Conservation (phyloP, 2,888 invertebrate genomes). For the Synanthedon myopaeformis region DNA sequence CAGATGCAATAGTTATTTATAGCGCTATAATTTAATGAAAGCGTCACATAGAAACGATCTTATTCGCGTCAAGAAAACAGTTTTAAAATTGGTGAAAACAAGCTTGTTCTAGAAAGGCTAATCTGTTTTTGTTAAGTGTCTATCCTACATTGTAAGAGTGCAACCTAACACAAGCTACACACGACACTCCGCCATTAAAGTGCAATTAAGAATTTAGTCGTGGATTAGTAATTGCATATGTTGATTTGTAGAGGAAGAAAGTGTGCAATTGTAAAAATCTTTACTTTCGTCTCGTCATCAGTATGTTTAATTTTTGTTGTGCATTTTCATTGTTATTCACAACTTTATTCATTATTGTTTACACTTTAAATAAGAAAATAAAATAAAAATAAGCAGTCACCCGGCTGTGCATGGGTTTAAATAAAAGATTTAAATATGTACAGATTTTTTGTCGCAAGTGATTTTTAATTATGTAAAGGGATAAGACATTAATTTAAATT, state of each 20-base stretch:
- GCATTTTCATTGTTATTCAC: too few species aligned
- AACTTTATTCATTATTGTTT: too few species aligned
- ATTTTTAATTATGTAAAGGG: too few species aligned
- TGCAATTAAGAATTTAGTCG: slow-evolving; percentile 9
- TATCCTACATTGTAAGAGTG: background rate
- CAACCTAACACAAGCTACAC: slow-evolving; percentile 26
- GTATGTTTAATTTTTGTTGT: too few species aligned
- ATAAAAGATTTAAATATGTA: too few species aligned
- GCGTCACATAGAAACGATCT: background rate
- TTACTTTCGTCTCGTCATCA: too few species aligned
- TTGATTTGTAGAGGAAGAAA: background rate
- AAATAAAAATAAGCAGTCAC: too few species aligned
- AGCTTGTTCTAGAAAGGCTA: slow-evolving; percentile 35
- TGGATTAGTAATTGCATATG: slow-evolving; percentile 6
- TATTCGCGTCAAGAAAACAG: slow-evolving; percentile 1
- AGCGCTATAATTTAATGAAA: background rate
- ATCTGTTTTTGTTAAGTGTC: slow-evolving; percentile 20
- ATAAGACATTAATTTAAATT: too few species aligned
- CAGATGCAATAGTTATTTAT: background rate
- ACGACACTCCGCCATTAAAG: slow-evolving; percentile 29
- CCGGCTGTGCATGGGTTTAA: too few species aligned
- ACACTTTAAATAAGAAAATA: too few species aligned
- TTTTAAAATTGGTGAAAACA: slow-evolving; percentile 35
- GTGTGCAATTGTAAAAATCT: background rate
- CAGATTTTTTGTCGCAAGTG: too few species aligned